Evolutionary conservation across 2,888 invertebrate species (phyloP).

Genomic region (Serrognathus titanus): DNA sequence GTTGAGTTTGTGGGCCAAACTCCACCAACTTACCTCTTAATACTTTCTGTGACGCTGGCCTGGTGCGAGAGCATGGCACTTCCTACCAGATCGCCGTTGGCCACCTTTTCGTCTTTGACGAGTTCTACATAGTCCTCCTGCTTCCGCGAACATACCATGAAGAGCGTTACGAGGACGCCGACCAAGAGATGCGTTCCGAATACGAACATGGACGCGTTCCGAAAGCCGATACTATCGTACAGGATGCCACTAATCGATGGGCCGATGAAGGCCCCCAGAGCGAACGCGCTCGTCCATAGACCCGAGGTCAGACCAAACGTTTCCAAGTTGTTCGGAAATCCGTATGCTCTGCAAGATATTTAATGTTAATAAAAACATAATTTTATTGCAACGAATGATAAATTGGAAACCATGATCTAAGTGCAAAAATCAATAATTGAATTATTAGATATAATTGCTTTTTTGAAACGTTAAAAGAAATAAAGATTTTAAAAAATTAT

Average conservation of each 20-base stretch:
- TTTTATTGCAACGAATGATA: background rate
- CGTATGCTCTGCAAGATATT: constrained; percentile 56
- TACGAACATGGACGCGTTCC: constrained; percentile 68
- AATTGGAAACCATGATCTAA: too few relatives aligned
- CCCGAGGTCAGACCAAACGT: constrained; percentile 89
- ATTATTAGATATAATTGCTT: too few relatives aligned
- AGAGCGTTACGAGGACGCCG: constrained; percentile 51
- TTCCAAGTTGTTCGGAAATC: constrained; percentile 79
- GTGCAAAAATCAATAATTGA: too few relatives aligned
- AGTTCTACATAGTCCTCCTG: constrained; percentile 42
- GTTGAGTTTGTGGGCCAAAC: too few relatives aligned
- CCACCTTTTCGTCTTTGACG: constrained; percentile 50
- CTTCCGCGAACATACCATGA: constrained; percentile 44
- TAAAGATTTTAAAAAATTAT: too few relatives aligned
- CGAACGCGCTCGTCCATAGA: constrained; percentile 86
- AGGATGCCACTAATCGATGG: constrained; percentile 74
- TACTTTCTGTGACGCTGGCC: constrained; percentile 40
- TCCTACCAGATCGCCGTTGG: constrained; percentile 53
- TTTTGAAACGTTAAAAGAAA: too few relatives aligned
- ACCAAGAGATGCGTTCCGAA: constrained; percentile 63
- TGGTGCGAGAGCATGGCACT: constrained; percentile 38
- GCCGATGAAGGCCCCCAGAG: constrained; percentile 82
- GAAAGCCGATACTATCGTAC: constrained; percentile 70
- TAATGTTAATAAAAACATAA: background rate
- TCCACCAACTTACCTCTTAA: constrained; percentile 36